Conservation (phyloP, 2,797 vertebrate species). For the Cryptoprocta ferox region DNA sequence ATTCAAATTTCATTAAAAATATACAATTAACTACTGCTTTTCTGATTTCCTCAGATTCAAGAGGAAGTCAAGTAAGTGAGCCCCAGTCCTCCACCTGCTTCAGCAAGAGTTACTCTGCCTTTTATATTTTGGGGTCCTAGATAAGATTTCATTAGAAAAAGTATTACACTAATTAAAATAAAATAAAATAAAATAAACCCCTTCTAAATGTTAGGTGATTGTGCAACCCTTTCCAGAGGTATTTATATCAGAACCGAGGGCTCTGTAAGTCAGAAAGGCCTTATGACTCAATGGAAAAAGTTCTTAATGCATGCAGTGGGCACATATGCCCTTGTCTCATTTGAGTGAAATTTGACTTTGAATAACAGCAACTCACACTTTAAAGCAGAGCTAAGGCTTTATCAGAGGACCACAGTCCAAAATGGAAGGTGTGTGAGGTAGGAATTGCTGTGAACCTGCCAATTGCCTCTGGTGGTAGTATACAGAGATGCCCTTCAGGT, state of each 20-base stretch:
- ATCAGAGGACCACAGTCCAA: neutral
- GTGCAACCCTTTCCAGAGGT: neutral
- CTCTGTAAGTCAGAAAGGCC: neutral
- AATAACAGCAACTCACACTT: slow-evolving; percentile 21
- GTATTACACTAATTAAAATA: neutral
- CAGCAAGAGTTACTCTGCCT: neutral
- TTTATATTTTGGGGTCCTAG: neutral
- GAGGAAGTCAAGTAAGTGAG: neutral
- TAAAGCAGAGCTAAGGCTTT: slow-evolving; percentile 5
- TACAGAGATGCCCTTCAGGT: neutral
- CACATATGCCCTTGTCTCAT: neutral
- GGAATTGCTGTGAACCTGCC: neutral
- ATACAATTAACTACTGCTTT: neutral
- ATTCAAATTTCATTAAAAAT: slow-evolving; percentile 33
- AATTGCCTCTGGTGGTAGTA: neutral
- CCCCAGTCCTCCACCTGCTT: neutral
- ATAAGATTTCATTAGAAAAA: slow-evolving; percentile 39
- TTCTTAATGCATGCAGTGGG: neutral
- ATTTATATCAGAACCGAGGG: neutral
- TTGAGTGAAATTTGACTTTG: neutral
- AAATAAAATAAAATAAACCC: neutral
- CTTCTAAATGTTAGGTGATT: slow-evolving; percentile 23
- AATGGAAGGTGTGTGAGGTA: neutral
- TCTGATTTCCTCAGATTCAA: neutral
- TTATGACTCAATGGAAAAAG: neutral